phyloP scores from a whole-genome alignment of 2,888 invertebrate genomes.

The Leptinotarsa haldemani region DNA sequence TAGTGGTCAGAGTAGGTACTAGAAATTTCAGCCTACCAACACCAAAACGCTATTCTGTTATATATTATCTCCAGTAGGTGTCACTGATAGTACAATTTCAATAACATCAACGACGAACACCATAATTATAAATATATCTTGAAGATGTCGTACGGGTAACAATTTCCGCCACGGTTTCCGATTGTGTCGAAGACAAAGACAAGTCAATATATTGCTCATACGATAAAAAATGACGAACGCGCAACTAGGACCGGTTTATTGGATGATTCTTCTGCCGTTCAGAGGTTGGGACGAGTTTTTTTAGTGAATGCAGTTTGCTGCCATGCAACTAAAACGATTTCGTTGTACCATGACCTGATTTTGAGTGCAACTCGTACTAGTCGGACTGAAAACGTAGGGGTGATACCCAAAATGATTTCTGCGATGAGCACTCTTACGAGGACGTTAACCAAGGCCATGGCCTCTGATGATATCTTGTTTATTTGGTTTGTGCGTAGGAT shows the following conservation, averaged over 20 bases:
- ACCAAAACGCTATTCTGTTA: too few species aligned
- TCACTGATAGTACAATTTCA: background rate
- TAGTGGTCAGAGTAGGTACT: too few species aligned
- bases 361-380: slow-evolving; percentile 62
- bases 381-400: slow-evolving; percentile 59
- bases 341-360: slow-evolving; percentile 66
- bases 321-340: slow-evolving; percentile 65
- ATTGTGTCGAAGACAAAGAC: slow-evolving; percentile 56
- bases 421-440: slow-evolving; percentile 42
- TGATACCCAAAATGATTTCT: slow-evolving; percentile 43
- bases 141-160: slow-evolving; percentile 16
- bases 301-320: slow-evolving; percentile 63
- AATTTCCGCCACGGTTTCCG: slow-evolving; percentile 49
- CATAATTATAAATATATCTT: background rate
- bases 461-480: slow-evolving; percentile 42
- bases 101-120: background rate
- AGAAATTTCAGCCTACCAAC: too few species aligned
- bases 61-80: background rate
- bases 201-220: slow-evolving; percentile 51
- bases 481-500: slow-evolving; percentile 33
- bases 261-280: slow-evolving; percentile 62
- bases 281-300: slow-evolving; percentile 64
- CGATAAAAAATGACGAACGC: slow-evolving; percentile 62
- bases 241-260: slow-evolving; percentile 62
- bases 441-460: slow-evolving; percentile 52